Evolutionary conservation across 2,797 vertebrate genomes (phyloP).

Genomic region (Merluccius polli): DNA sequence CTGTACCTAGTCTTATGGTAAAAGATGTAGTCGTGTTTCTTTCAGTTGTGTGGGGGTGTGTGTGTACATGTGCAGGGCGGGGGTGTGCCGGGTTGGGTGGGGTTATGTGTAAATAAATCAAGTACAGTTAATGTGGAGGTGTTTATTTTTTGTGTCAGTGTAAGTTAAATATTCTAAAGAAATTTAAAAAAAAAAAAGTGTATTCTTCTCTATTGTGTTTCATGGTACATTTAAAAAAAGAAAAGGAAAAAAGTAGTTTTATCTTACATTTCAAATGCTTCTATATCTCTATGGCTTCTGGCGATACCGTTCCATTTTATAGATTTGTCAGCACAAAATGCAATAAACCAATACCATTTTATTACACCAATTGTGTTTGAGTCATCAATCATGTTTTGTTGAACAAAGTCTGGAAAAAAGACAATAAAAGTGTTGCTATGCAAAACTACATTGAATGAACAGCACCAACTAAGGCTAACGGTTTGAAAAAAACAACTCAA

Average conservation of each 20-base stretch:
- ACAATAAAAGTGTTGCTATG: conserved; percentile 8
- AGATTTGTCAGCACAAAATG: conserved; percentile 99
- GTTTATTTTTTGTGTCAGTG: conserved; percentile 89
- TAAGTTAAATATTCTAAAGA: conserved; percentile 83
- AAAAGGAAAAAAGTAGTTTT: conserved; percentile 77
- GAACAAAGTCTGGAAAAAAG: conserved; percentile 38
- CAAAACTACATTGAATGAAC: not conserved
- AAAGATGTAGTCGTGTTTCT: conserved; percentile 60
- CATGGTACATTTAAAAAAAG: conserved; percentile 80
- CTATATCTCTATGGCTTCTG: conserved; percentile 88
- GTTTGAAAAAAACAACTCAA: conserved; percentile 10
- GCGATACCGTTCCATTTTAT: conserved; percentile 96
- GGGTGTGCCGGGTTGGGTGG: conserved; percentile 32
- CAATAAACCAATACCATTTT: conserved; percentile 99
- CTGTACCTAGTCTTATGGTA: conserved; percentile 63
- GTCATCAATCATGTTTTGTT: conserved; percentile 58
- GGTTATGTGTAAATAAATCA: conserved; percentile 74
- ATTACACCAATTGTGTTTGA: conserved; percentile 82
- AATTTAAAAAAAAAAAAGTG: conserved; percentile 56
- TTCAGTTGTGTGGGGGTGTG: conserved; percentile 68
- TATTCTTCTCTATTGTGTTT: conserved; percentile 86
- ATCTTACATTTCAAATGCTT: conserved; percentile 96
- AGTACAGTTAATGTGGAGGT: conserved; percentile 77
- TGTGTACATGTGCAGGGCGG: conserved; percentile 61
- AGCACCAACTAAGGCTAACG: not conserved